Conservation (phyloP, 2,797 vertebrate genomes). For the Balearica regulorum region DNA sequence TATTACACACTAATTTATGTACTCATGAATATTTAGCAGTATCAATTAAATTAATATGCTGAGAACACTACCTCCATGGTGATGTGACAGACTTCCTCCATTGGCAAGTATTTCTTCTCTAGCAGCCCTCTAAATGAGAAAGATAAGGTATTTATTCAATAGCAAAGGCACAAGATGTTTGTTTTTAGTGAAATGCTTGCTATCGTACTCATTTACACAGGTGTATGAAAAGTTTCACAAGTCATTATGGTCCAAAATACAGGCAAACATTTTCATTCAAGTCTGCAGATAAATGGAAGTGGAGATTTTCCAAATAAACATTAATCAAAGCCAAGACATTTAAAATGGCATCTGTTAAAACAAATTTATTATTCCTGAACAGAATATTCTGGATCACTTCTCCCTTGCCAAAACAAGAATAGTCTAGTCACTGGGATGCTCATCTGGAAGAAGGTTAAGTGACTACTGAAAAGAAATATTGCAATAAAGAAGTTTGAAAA, state of each 20-base stretch:
- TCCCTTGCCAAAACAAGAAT: background rate
- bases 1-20: background rate
- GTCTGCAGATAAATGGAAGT: background rate
- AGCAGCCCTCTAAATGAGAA: constrained; percentile 85
- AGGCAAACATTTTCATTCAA: background rate
- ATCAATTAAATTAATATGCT: background rate
- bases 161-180: background rate
- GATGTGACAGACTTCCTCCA: constrained; percentile 97
- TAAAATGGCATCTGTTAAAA: background rate
- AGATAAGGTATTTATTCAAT: background rate
- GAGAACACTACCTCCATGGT: constrained; percentile 91
- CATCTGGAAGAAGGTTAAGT: background rate
- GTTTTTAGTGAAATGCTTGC: background rate
- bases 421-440: background rate
- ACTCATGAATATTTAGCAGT: background rate
- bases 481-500: background rate
- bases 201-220: background rate
- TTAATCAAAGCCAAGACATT: background rate
- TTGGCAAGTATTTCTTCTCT: constrained; percentile 98
- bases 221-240: background rate
- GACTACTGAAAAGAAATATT: background rate
- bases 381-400: background rate
- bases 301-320: background rate
- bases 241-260: background rate
- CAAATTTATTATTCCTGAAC: background rate